A percentile compares a stretch with the other conserved stretches of the same genome.
These are phyloP conservation scores for Heterocephalus glaber DNA, from an alignment of 2,113 vertebrate species.

Conservation along the genomic window DNA sequence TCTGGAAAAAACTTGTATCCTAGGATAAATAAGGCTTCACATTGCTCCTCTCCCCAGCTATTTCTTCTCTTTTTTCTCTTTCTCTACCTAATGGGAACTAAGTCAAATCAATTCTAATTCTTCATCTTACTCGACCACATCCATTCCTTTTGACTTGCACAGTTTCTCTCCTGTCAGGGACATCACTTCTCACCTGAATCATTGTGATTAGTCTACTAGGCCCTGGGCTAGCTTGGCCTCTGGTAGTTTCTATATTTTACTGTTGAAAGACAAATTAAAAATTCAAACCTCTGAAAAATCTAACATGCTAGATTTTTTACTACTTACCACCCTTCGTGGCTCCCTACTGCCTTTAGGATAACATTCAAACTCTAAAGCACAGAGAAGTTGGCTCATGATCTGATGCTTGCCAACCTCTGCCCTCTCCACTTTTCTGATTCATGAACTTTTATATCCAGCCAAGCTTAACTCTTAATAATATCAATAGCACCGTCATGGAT, in stretches of 20 bases:
- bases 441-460: neutral
- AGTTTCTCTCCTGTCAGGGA: neutral
- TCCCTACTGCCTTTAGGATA: neutral
- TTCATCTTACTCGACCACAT: neutral
- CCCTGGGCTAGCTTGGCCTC: neutral
- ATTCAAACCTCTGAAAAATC: neutral
- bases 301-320: neutral
- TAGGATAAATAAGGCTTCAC: neutral
- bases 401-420: neutral
- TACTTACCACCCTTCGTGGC: neutral
- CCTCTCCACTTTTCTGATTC: neutral
- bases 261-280: conserved; percentile 41
- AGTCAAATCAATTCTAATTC: neutral
- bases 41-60: no score
- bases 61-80: neutral
- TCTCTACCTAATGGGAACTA: neutral
- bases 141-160: neutral
- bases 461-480: neutral
- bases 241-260: neutral
- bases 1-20: neutral
- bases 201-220: neutral
- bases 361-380: neutral
- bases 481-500: neutral
- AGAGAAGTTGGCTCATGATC: neutral
- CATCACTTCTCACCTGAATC: neutral